Percentiles rank a stretch among this genome's conserved stretches.
Evolutionary conservation across 1,140 invertebrate species (phyloP).

Genomic region (Periplaneta americana): DNA sequence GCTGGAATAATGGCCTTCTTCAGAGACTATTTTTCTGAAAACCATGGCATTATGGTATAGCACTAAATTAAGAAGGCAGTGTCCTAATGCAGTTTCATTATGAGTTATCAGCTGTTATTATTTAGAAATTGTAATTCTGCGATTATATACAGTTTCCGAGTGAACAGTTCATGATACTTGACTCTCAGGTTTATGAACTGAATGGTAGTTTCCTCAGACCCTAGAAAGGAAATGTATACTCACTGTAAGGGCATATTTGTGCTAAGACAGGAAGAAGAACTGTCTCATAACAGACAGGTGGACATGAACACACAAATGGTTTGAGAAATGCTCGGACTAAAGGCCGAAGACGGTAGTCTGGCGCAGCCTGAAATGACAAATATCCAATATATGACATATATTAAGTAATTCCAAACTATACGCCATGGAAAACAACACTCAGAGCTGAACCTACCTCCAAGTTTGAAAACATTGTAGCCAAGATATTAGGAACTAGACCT

Average conservation of each 20-base stretch:
- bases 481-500: conserved; percentile 53
- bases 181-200: too few relatives aligned
- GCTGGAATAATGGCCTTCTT: too few relatives aligned
- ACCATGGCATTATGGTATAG: too few relatives aligned
- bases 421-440: neutral
- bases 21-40: too few relatives aligned
- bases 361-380: conserved; percentile 49
- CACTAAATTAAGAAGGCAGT: too few relatives aligned
- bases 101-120: too few relatives aligned
- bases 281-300: conserved; percentile 63
- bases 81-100: too few relatives aligned
- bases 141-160: too few relatives aligned
- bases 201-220: too few relatives aligned
- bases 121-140: too few relatives aligned
- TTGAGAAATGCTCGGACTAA: conserved; percentile 80
- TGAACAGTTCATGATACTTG: too few relatives aligned
- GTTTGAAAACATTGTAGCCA: conserved; percentile 61
- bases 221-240: too few relatives aligned
- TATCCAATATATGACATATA: neutral
- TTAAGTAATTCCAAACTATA: neutral
- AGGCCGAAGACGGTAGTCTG: conserved; percentile 77
- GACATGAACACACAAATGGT: conserved; percentile 79
- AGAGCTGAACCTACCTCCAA: conserved; percentile 47
- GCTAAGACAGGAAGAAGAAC: conserved; percentile 73
- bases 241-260: conserved; percentile 70